phyloP scores from a whole-genome alignment of 1,140 invertebrate genomes.

The Hyposmocoma kahamanoa region DNA sequence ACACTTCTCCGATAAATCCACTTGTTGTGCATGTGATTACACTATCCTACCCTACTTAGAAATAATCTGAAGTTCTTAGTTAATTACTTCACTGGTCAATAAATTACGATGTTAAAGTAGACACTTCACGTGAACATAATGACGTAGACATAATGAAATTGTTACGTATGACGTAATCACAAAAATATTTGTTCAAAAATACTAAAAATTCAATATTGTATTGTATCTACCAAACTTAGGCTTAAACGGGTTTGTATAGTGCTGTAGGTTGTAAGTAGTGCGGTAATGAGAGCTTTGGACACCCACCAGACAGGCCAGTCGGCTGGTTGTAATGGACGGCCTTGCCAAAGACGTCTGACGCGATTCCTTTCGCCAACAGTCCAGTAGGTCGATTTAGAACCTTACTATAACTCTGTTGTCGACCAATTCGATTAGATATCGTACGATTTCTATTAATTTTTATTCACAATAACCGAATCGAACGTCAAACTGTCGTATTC shows the following conservation, averaged over 20 bases:
- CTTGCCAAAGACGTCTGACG: conserved; percentile 34
- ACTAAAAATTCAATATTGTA: not conserved
- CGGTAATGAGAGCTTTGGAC: not conserved
- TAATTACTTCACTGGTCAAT: conserved; percentile 35
- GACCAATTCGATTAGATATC: no score
- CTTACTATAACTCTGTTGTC: no score
- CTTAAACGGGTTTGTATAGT: not conserved
- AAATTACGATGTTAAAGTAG: not conserved
- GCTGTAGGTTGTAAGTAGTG: not conserved
- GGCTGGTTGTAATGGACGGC: conserved; percentile 21
- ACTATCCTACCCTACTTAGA: conserved; percentile 38
- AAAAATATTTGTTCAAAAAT: no score
- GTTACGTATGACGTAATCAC: not conserved
- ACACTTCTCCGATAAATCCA: conserved; percentile 54
- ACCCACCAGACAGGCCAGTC: not conserved
- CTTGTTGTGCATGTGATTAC: conserved; percentile 45
- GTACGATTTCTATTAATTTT: no score
- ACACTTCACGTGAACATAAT: not conserved
- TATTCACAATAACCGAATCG: no score
- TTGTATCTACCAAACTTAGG: not conserved
- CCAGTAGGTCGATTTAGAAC: no score
- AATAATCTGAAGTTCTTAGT: conserved; percentile 35
- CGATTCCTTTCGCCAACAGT: conserved; percentile 31
- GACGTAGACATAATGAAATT: not conserved
- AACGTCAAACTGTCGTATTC: no score